These are phyloP conservation scores for Tiliqua scincoides DNA, from an alignment of 2,113 vertebrate species.

Conservation along the genomic window DNA sequence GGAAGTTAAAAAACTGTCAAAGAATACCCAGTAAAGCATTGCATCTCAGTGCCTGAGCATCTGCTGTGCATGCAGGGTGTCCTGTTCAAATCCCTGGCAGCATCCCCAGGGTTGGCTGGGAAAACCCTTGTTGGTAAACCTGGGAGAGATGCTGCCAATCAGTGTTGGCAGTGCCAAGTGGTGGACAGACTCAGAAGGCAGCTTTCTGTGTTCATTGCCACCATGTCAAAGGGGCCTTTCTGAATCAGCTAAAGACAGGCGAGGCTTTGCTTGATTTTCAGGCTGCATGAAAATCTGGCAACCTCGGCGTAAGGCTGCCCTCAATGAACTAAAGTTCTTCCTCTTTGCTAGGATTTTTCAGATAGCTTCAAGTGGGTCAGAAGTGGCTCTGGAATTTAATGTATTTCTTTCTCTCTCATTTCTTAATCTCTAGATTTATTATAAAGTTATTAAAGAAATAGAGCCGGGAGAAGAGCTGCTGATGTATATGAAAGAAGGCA, in stretches of 20 bases:
- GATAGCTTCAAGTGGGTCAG: background rate
- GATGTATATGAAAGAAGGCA: constrained; percentile 93
- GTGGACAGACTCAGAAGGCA: background rate
- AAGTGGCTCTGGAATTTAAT: constrained; percentile 26
- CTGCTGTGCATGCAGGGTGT: too few relatives aligned
- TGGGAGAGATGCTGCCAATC: background rate
- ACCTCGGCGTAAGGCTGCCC: background rate
- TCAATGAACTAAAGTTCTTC: too few relatives aligned
- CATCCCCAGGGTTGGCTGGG: background rate
- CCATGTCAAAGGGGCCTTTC: background rate
- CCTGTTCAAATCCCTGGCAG: too few relatives aligned
- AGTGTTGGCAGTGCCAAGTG: background rate
- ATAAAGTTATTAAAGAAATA: constrained; percentile 96
- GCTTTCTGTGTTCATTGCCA: background rate
- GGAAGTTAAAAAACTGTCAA: too few relatives aligned
- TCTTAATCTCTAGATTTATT: constrained; percentile 84
- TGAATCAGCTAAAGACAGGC: background rate
- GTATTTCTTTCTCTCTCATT: background rate
- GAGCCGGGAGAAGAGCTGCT: constrained; percentile 96
- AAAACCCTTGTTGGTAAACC: background rate
- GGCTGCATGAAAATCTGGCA: background rate
- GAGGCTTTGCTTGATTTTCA: too few relatives aligned
- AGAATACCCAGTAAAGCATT: too few relatives aligned
- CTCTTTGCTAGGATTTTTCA: background rate
- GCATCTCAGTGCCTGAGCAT: too few relatives aligned